Conservation (phyloP, 2,797 vertebrate genomes). For the Betta splendens region DNA sequence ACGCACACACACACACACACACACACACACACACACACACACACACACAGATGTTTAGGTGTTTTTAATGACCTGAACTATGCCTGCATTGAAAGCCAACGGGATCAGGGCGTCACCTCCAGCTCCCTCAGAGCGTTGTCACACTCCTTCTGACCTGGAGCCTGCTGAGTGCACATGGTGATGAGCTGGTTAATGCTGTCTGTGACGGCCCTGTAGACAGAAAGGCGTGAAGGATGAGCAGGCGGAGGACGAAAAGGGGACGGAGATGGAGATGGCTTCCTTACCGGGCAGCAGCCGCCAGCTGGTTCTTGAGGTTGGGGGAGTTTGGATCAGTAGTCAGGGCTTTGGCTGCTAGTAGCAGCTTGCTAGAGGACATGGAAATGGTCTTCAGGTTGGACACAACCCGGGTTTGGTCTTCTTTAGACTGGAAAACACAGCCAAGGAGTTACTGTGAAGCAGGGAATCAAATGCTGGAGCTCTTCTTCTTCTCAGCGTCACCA, state of each 20-base stretch:
- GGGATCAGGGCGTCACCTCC: slow-evolving; percentile 88
- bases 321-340: slow-evolving; percentile 92
- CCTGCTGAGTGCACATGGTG: slow-evolving; percentile 98
- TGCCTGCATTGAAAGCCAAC: too few species aligned
- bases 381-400: slow-evolving; percentile 97
- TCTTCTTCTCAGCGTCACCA: not conserved
- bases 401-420: slow-evolving; percentile 93
- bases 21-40: slow-evolving; percentile 10
- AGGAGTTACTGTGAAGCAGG: not conserved
- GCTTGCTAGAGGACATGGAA: slow-evolving; percentile 98
- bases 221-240: slow-evolving; percentile 20
- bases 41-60: slow-evolving; percentile 12
- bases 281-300: slow-evolving; percentile 94
- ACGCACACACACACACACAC: slow-evolving; percentile 20
- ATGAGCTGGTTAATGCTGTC: slow-evolving; percentile 99
- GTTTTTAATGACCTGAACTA: too few species aligned
- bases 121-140: slow-evolving; percentile 95
- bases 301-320: slow-evolving; percentile 96
- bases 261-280: not conserved
- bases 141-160: slow-evolving; percentile 96
- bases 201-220: slow-evolving; percentile 88
- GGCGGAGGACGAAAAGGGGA: not conserved
- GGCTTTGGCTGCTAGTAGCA: slow-evolving; percentile 92
- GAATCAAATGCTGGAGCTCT: too few species aligned
- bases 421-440: slow-evolving; percentile 80